Conservation (phyloP, 1,140 invertebrate species). For the Drosophila bipectinata region DNA sequence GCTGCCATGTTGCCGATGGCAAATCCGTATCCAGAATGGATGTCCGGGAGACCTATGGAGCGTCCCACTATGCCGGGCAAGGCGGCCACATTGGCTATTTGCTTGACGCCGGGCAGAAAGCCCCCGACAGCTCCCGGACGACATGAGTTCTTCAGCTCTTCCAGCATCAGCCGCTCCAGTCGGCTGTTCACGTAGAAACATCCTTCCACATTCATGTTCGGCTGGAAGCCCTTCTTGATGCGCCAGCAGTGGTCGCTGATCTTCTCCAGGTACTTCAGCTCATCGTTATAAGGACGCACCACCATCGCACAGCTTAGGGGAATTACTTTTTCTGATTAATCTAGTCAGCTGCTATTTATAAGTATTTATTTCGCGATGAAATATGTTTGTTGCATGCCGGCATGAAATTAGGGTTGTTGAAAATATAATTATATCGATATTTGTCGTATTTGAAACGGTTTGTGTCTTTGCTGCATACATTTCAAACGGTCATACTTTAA, state of each 20-base stretch:
- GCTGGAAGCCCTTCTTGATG: conserved; percentile 99
- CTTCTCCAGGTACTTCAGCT: conserved; percentile 96
- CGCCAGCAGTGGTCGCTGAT: conserved; percentile 93
- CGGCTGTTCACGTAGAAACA: conserved; percentile 98
- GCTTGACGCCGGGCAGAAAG: conserved; percentile 99
- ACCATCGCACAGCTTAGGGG: conserved; percentile 88
- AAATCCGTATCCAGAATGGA: conserved; percentile 99
- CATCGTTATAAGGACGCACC: conserved; percentile 96
- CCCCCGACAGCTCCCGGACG: conserved; percentile 95
- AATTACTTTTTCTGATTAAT: not conserved
- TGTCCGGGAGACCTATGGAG: conserved; percentile 97
- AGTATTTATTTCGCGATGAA: conserved; percentile 33
- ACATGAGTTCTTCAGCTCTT: conserved; percentile 96
- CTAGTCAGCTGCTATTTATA: conserved; percentile 22
- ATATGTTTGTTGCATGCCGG: conserved; percentile 32
- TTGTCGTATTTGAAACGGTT: not conserved
- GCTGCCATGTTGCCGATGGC: conserved; percentile 99
- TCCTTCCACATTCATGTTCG: conserved; percentile 99
- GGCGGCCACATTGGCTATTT: conserved; percentile 99
- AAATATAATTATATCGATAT: not conserved
- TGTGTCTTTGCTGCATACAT: too few relatives aligned
- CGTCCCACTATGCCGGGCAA: conserved; percentile 97
- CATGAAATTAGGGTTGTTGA: conserved; percentile 4
- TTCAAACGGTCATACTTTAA: too few relatives aligned
- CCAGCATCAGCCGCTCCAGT: conserved; percentile 98